phyloP scores from a whole-genome alignment of 2,797 vertebrate species.

The Pantherophis vulpinus region DNA sequence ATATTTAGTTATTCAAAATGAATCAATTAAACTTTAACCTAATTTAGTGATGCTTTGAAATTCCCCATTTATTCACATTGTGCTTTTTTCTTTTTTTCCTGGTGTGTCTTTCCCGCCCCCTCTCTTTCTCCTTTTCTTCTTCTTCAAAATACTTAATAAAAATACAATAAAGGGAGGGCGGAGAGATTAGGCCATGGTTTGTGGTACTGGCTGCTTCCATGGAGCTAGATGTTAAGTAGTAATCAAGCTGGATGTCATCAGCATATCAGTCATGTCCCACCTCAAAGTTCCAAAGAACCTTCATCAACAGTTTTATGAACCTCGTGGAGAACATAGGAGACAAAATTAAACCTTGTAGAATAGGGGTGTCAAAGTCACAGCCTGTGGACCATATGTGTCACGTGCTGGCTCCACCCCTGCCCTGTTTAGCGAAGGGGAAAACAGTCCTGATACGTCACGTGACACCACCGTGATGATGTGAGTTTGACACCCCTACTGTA shows the following conservation, averaged over 20 bases:
- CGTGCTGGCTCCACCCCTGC: too few relatives aligned
- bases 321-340: not conserved
- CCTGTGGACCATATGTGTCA: too few relatives aligned
- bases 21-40: not conserved
- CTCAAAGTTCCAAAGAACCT: not conserved
- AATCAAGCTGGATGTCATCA: not conserved
- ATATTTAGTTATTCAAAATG: not conserved
- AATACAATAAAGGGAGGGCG: not conserved
- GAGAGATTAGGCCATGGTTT: not conserved
- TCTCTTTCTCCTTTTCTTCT: not conserved
- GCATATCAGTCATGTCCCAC: not conserved
- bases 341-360: not conserved
- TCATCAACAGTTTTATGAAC: not conserved
- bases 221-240: not conserved
- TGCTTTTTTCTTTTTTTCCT: not conserved
- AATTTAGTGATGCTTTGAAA: not conserved
- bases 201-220: not conserved
- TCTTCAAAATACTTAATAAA: not conserved
- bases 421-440: too few relatives aligned
- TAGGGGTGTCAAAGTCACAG: too few relatives aligned
- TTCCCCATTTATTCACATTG: not conserved
- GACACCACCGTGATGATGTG: too few relatives aligned
- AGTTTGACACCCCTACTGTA: not conserved
- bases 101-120: accelerated
- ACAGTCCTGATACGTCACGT: too few relatives aligned